Conservation (phyloP, 2,888 invertebrate species). For the Hydriomena furcata region DNA sequence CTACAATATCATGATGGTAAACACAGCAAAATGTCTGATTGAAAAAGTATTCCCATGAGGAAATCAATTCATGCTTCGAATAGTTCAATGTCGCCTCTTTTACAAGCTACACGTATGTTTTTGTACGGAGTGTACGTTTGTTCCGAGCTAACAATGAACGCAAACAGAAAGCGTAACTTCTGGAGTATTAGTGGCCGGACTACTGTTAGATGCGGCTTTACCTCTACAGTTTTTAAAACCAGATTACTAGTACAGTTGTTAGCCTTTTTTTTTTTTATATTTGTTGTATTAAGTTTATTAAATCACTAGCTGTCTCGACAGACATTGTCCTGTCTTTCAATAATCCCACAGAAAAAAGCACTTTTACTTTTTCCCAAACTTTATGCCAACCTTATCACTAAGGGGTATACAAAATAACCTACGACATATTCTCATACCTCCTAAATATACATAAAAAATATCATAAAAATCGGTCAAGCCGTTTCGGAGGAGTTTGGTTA, state of each 20-base stretch:
- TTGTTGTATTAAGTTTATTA: no score
- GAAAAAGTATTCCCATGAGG: constrained; percentile 22
- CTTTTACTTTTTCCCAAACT: no score
- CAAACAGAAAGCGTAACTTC: constrained; percentile 60
- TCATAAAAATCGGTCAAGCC: no score
- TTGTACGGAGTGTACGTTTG: constrained; percentile 41
- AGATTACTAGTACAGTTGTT: neutral
- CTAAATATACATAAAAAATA: no score
- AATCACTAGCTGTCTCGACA: no score
- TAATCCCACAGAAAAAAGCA: no score
- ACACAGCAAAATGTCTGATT: constrained; percentile 5
- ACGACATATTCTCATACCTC: no score
- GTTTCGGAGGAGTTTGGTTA: no score
- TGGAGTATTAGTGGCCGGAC: constrained; percentile 24
- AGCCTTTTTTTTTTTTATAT: neutral
- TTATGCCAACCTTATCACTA: no score
- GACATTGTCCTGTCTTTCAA: no score
- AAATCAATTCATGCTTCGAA: constrained; percentile 26
- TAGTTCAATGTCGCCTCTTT: constrained; percentile 40
- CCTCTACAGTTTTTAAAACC: constrained; percentile 2
- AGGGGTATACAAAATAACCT: no score
- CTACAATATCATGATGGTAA: constrained; percentile 7
- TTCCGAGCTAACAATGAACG: constrained; percentile 47
- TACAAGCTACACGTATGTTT: constrained; percentile 39
- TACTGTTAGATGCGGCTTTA: constrained; percentile 28